These are phyloP conservation scores for human (Homo sapiens) DNA, from an alignment of 2,113 vertebrate species.

Conservation along the genomic window DNA sequence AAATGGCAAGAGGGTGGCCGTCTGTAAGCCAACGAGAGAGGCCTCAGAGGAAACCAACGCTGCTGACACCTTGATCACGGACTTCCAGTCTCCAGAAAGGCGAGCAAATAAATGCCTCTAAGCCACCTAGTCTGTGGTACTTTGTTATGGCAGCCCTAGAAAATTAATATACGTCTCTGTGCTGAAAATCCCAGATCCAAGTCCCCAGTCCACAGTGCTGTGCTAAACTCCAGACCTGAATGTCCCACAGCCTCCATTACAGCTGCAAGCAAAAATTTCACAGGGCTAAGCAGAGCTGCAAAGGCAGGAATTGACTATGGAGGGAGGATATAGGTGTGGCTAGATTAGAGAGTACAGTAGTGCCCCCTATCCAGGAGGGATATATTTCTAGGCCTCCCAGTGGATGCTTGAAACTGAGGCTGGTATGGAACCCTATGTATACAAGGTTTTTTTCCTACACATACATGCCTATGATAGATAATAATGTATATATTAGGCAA, in stretches of 20 bases:
- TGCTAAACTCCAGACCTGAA: background rate
- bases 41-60: background rate
- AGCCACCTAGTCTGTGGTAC: background rate
- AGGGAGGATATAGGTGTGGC: accelerated
- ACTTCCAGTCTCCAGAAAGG: background rate
- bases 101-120: background rate
- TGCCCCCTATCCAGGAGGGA: background rate
- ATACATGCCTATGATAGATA: background rate
- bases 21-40: background rate
- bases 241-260: no score
- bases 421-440: background rate
- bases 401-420: background rate
- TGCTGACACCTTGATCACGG: no score
- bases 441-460: background rate
- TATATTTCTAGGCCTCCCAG: background rate
- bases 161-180: background rate
- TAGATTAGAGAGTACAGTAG: accelerated
- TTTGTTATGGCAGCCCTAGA: background rate
- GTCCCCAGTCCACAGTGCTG: background rate
- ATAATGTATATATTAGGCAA: no score
- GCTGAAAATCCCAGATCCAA: background rate
- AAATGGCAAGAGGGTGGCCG: background rate
- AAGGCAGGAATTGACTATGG: background rate
- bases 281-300: background rate
- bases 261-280: background rate